phyloP scores from a whole-genome alignment of 1,140 invertebrate species.

The Eurytemora carolleeae region DNA sequence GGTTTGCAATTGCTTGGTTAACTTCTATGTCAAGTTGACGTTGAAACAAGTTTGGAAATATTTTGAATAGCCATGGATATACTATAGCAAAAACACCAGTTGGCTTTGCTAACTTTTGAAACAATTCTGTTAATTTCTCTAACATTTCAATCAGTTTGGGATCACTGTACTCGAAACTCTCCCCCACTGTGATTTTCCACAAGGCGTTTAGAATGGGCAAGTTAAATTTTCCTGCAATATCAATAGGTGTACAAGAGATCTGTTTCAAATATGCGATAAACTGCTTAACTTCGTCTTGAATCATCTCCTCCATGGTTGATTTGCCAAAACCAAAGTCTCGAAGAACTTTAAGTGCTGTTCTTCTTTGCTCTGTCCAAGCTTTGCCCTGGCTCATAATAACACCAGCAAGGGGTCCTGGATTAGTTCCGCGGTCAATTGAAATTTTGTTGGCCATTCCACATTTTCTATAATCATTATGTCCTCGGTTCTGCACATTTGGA shows the following conservation, averaged over 20 bases:
- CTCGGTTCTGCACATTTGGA: no score
- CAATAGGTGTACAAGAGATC: no score
- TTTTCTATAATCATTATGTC: no score
- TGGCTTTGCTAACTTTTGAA: conserved; percentile 62
- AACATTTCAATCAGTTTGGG: conserved; percentile 35
- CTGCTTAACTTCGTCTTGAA: conserved; percentile 22
- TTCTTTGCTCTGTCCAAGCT: conserved; percentile 24
- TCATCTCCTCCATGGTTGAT: conserved; percentile 23
- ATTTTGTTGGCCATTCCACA: no score
- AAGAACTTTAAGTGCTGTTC: conserved; percentile 23
- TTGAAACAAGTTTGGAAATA: conserved; percentile 27
- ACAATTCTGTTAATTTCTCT: conserved; percentile 42
- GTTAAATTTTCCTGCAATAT: no score
- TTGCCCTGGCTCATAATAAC: conserved; percentile 18
- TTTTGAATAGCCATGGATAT: conserved; percentile 68
- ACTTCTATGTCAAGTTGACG: background rate
- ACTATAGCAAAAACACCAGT: conserved; percentile 75
- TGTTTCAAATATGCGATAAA: conserved; percentile 16
- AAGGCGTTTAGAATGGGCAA: no score
- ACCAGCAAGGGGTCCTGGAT: no score
- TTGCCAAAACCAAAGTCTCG: conserved; percentile 26
- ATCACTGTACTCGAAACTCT: conserved; percentile 47
- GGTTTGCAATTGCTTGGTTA: background rate
- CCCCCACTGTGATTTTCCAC: no score
- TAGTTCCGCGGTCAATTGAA: no score